Percentiles rank a stretch among this genome's conserved stretches.
These are phyloP conservation scores for Oncorhynchus masou DNA, from an alignment of 2,113 vertebrate genomes.

Conservation along the genomic window DNA sequence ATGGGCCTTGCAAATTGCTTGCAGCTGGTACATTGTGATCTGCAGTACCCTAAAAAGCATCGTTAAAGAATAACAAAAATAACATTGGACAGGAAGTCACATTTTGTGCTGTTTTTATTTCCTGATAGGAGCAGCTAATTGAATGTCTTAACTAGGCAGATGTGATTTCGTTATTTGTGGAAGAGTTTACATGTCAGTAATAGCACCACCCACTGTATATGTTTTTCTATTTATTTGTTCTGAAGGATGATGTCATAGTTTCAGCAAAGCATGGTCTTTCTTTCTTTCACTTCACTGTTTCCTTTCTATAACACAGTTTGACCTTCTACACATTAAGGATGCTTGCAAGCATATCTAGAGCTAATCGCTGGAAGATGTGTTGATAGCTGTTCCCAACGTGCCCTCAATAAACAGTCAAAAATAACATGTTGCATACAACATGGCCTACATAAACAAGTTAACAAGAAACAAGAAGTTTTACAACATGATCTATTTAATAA, in stretches of 20 bases:
- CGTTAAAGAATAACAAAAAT: conserved; percentile 34
- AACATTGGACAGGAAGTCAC: conserved; percentile 3
- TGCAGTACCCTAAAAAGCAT: conserved; percentile 17
- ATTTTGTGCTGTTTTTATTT: neutral
- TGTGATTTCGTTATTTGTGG: neutral
- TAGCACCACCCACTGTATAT: neutral
- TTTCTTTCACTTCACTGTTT: no score
- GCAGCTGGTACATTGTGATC: conserved; percentile 27
- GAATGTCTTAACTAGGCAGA: neutral
- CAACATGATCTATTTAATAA: no score
- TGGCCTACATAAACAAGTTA: no score
- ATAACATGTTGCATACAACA: no score
- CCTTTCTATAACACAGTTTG: no score
- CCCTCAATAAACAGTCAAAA: no score
- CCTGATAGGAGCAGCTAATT: neutral
- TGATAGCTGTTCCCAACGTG: no score
- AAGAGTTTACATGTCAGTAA: neutral
- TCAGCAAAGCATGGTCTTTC: no score
- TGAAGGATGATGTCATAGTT: neutral
- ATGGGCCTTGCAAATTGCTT: conserved; percentile 26
- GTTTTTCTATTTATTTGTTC: neutral
- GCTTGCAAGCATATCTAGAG: no score
- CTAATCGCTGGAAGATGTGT: no score
- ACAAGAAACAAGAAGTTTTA: no score
- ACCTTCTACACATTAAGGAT: no score